A percentile compares a stretch with the other conserved stretches of the same genome.
These are phyloP conservation scores for Trachelus iudaicus DNA, from an alignment of 2,888 invertebrate species.

Conservation along the genomic window DNA sequence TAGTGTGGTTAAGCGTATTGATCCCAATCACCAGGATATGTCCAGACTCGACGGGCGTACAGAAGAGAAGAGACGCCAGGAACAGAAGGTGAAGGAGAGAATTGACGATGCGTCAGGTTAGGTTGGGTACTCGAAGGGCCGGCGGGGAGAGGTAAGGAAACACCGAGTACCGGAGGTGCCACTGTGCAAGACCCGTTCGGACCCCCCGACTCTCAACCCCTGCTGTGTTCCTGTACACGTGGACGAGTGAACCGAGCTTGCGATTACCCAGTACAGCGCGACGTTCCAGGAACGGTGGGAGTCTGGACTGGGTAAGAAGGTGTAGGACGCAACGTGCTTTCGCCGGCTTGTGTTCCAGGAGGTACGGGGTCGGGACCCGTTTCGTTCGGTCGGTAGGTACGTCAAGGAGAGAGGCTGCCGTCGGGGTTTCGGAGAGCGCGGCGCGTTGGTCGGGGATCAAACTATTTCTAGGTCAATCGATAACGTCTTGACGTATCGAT, in stretches of 20 bases:
- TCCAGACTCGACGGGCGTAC: constrained; percentile 36
- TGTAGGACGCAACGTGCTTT: not conserved
- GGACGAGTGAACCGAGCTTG: not conserved
- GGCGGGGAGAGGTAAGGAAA: not conserved
- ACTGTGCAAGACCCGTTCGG: not conserved
- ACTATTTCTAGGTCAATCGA: not conserved
- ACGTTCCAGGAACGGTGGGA: not conserved
- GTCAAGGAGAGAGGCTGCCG: not conserved
- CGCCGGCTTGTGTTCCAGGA: not conserved
- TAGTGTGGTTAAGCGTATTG: constrained; percentile 50
- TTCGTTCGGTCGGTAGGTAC: not conserved
- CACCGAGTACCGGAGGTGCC: not conserved
- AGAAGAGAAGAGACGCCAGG: constrained; percentile 26
- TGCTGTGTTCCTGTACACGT: not conserved
- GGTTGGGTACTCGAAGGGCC: not conserved
- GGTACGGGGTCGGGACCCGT: not conserved
- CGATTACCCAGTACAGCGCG: not conserved
- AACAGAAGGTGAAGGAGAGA: constrained; percentile 12
- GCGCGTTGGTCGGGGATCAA: not conserved
- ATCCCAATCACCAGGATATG: constrained; percentile 50
- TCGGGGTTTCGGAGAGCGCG: not conserved
- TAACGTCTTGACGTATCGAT: not conserved
- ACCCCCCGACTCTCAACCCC: not conserved
- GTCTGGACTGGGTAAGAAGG: not conserved
- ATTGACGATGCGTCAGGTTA: not conserved